Evolutionary conservation across 2,113 vertebrate species (phyloP).

Genomic region (Mugil cephalus): DNA sequence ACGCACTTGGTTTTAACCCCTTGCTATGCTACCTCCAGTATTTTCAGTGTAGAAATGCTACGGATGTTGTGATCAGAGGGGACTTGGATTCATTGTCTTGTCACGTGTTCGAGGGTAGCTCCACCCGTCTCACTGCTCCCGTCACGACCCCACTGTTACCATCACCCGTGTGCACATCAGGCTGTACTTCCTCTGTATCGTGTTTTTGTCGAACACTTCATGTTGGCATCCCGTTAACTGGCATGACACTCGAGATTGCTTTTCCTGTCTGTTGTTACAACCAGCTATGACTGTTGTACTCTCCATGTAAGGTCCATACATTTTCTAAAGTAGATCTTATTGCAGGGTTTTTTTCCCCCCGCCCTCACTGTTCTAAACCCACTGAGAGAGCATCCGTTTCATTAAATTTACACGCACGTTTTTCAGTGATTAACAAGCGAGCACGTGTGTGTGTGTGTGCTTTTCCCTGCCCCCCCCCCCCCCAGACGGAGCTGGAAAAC

Average conservation of each 20-base stretch:
- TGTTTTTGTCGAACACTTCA: constrained; percentile 61
- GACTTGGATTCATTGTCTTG: neutral
- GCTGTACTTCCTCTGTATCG: constrained; percentile 62
- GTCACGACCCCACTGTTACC: constrained; percentile 56
- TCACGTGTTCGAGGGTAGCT: neutral
- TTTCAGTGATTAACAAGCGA: constrained; percentile 41
- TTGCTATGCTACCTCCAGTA: constrained; percentile 39
- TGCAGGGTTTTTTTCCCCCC: neutral
- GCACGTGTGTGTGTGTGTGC: constrained; percentile 39
- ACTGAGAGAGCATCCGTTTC: neutral
- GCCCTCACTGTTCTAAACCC: neutral
- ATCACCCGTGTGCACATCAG: constrained; percentile 70
- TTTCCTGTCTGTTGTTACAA: constrained; percentile 39
- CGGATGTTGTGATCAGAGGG: constrained; percentile 9
- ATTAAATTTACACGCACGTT: neutral
- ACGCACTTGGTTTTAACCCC: constrained; percentile 42
- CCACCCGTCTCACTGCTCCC: constrained; percentile 27
- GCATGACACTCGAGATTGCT: constrained; percentile 62
- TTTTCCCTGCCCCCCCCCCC: constrained; percentile 4
- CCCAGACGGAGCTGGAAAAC: constrained; percentile 96
- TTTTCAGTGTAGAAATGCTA: constrained; percentile 14
- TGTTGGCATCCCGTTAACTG: constrained; percentile 51
- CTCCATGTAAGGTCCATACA: neutral
- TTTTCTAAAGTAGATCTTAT: constrained; percentile 1
- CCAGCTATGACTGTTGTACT: constrained; percentile 27